phyloP scores from a whole-genome alignment of 2,888 invertebrate genomes.

The Gymnoscelis rufifasciata region DNA sequence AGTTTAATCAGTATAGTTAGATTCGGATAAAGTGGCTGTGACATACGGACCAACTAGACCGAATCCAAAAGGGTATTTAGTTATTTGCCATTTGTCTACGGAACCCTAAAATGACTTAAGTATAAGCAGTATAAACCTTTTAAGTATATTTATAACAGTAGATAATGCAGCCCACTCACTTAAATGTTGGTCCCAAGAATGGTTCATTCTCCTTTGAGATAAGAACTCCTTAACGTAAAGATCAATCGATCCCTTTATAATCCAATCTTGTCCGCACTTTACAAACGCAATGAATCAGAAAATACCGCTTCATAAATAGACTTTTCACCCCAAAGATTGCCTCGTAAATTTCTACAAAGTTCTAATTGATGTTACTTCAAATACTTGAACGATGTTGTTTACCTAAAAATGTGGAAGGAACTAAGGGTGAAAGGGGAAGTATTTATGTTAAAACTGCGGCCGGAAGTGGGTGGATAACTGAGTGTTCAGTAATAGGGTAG shows the following conservation, averaged over 20 bases:
- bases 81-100: too few species aligned
- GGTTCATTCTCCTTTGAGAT: neutral
- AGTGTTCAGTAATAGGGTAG: too few species aligned
- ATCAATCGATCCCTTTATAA: slow-evolving; percentile 5
- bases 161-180: too few species aligned
- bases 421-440: slow-evolving; percentile 6
- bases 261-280: slow-evolving; percentile 7
- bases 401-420: slow-evolving; percentile 27
- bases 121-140: too few species aligned
- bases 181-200: too few species aligned
- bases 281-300: slow-evolving; percentile 16
- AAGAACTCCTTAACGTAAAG: neutral
- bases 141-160: too few species aligned
- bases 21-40: too few species aligned
- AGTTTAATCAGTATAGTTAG: too few species aligned
- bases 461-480: neutral
- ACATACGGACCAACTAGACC: too few species aligned
- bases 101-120: too few species aligned
- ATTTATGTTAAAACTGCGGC: neutral
- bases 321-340: slow-evolving; percentile 21
- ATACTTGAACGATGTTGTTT: slow-evolving; percentile 30
- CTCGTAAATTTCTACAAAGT: slow-evolving; percentile 24
- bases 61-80: too few species aligned
- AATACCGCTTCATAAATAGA: slow-evolving; percentile 19
- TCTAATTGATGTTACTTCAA: slow-evolving; percentile 30